Percentiles rank a stretch among this genome's conserved stretches.
These are phyloP conservation scores for Cynocephalus volans DNA, from an alignment of 2,113 vertebrate species.

Conservation along the genomic window DNA sequence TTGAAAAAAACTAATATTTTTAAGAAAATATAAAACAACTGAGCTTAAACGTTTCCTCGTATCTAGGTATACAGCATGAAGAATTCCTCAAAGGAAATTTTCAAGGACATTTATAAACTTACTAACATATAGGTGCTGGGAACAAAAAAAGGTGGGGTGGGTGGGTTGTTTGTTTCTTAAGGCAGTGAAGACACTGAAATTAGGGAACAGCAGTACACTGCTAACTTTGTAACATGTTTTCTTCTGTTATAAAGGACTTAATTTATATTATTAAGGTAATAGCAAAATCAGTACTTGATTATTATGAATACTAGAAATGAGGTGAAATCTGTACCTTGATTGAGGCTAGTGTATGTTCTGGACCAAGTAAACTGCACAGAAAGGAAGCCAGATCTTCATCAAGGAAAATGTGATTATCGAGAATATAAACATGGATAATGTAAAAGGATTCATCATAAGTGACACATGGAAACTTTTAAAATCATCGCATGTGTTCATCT, in stretches of 20 bases:
- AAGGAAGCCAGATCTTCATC: constrained; percentile 99
- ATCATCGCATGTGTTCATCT: neutral
- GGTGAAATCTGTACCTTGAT: constrained; percentile 93
- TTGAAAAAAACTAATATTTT: constrained; percentile 7
- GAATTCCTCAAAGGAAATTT: neutral
- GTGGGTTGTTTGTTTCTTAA: neutral
- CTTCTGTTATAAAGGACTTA: neutral
- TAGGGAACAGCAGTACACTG: neutral
- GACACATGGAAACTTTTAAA: neutral
- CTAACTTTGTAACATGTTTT: neutral
- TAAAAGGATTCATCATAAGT: constrained; percentile 50
- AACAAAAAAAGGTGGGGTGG: neutral
- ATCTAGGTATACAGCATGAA: too few species aligned
- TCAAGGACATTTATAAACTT: neutral
- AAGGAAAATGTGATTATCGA: constrained; percentile 98
- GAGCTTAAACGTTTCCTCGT: constrained; percentile 12
- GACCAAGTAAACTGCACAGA: constrained; percentile 98
- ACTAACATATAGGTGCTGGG: neutral
- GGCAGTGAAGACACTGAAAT: neutral
- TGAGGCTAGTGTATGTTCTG: constrained; percentile 97
- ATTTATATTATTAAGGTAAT: neutral
- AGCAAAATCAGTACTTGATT: constrained; percentile 59
- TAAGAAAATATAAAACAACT: constrained; percentile 38
- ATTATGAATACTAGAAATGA: constrained; percentile 64
- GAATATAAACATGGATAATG: constrained; percentile 85